Percentiles rank a stretch among this genome's conserved stretches.
phyloP scores from a whole-genome alignment of 30 jellyfish, hydroid and myxozoan species.

The Morbakka virulenta region DNA sequence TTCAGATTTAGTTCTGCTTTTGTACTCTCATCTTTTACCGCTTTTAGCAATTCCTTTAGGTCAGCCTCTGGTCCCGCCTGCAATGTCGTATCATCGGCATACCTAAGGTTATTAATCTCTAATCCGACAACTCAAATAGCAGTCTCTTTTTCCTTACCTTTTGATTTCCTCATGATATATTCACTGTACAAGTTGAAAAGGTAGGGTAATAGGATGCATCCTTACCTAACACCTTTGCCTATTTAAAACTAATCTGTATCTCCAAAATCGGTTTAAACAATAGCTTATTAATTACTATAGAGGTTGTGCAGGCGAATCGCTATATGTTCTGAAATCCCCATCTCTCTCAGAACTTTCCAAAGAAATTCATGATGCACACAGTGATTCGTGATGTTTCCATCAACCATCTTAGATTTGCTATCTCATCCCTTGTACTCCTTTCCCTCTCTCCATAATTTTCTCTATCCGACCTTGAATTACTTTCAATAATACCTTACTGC shows the following conservation, averaged over 20 bases:
- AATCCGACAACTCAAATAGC: constrained; percentile 8
- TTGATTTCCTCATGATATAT: constrained; percentile 2
- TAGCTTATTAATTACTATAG: constrained; percentile 3
- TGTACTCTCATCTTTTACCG: no score
- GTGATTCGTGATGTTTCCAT: no score
- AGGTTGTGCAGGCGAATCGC: no score
- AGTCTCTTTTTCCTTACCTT: not conserved
- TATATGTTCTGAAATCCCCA: constrained; percentile 2
- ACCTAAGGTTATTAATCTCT: constrained; percentile 1
- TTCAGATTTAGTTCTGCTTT: no score
- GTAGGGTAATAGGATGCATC: not conserved
- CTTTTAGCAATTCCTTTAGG: no score
- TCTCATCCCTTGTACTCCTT: no score
- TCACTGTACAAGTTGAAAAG: constrained; percentile 24
- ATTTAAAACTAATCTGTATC: not conserved
- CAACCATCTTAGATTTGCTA: no score
- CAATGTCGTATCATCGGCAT: constrained; percentile 29
- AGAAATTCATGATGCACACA: constrained; percentile 13
- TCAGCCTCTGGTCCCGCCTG: no score
- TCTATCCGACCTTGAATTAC: no score
- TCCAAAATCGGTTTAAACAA: not conserved
- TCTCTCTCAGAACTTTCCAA: not conserved
- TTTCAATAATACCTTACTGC: no score
- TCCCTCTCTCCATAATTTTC: no score
- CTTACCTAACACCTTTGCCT: constrained; percentile 30